phyloP scores from a whole-genome alignment of 2,888 invertebrate genomes.

The Selenia dentaria region DNA sequence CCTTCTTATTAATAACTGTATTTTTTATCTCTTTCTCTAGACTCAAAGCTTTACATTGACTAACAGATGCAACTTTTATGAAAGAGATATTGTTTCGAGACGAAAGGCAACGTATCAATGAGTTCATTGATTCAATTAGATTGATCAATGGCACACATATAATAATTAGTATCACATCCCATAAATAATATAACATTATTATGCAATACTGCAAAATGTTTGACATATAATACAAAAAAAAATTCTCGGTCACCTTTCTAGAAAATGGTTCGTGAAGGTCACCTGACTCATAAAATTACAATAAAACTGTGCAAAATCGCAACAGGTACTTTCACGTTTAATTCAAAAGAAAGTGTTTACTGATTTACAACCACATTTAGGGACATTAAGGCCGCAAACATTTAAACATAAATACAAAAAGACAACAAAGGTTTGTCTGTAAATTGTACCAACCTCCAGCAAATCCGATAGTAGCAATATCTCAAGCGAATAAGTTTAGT shows the following conservation, averaged over 20 bases:
- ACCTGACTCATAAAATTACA: constrained; percentile 22
- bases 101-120: constrained; percentile 40
- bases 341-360: constrained; percentile 66
- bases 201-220: too few relatives aligned
- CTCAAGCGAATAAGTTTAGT: background rate
- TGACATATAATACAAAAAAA: too few relatives aligned
- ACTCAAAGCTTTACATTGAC: constrained; percentile 15
- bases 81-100: constrained; percentile 55
- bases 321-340: constrained; percentile 66
- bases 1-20: too few relatives aligned
- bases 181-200: too few relatives aligned
- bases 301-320: constrained; percentile 58
- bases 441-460: background rate
- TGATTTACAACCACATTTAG: constrained; percentile 71
- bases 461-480: background rate
- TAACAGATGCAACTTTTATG: constrained; percentile 56
- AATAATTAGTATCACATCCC: too few relatives aligned
- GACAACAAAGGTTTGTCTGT: constrained; percentile 1
- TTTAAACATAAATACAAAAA: constrained; percentile 45
- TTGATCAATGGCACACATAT: background rate
- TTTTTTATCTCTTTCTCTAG: constrained; percentile 21
- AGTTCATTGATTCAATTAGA: constrained; percentile 38
- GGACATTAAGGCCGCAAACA: constrained; percentile 50
- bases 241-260: constrained; percentile 22
- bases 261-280: constrained; percentile 32